A percentile compares a stretch with the other conserved stretches of the same genome.
phyloP scores from a whole-genome alignment of 1,140 invertebrate species.

The Mylabris phalerata region DNA sequence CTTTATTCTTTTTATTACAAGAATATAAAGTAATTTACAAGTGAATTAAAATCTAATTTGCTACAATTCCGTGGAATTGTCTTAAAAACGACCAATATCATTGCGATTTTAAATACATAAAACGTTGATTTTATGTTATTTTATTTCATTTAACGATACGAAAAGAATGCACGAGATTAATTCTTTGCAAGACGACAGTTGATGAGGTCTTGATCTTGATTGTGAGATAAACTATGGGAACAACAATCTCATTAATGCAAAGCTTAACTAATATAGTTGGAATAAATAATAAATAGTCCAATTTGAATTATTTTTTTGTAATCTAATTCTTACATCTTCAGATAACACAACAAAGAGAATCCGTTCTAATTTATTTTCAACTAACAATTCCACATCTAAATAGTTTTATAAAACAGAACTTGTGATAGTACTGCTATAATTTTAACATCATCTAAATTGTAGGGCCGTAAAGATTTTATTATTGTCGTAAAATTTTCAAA shows the following conservation, averaged over 20 bases:
- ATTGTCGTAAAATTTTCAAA: too few relatives aligned
- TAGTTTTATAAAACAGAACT: too few relatives aligned
- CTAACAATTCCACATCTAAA: too few relatives aligned
- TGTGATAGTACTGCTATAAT: too few relatives aligned
- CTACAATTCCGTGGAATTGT: background rate
- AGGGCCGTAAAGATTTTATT: too few relatives aligned
- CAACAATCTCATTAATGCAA: conserved; percentile 34
- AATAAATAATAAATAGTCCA: too few relatives aligned
- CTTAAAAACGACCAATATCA: background rate
- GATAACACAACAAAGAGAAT: too few relatives aligned
- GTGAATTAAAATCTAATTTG: background rate
- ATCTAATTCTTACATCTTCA: too few relatives aligned
- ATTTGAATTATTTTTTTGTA: too few relatives aligned
- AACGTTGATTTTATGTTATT: background rate
- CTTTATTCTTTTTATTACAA: background rate
- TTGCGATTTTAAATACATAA: conserved; percentile 4
- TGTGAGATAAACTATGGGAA: conserved; percentile 28
- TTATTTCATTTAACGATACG: too few relatives aligned
- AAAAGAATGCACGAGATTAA: conserved; percentile 18
- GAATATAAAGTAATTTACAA: background rate
- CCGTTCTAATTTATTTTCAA: too few relatives aligned
- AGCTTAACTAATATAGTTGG: conserved; percentile 9
- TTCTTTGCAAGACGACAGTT: conserved; percentile 28
- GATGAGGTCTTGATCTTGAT: conserved; percentile 28
- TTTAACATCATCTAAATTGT: too few relatives aligned